Evolutionary conservation across 1,140 invertebrate species (phyloP).

Genomic region (Bombus sylvicola): DNA sequence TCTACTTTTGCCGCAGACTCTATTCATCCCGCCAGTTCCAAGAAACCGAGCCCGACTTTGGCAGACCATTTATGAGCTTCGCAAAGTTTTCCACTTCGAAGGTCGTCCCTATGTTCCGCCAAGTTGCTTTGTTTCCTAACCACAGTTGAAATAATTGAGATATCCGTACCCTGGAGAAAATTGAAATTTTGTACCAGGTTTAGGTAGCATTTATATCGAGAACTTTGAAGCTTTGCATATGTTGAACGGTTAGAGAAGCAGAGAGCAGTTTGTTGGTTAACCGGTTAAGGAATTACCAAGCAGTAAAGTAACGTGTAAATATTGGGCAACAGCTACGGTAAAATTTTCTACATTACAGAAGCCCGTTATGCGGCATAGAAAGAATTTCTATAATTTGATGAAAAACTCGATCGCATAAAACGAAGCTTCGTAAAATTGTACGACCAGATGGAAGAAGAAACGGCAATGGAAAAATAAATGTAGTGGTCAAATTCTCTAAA

Average conservation of each 20-base stretch:
- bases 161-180: neutral
- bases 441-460: no score
- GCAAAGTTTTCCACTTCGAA: neutral
- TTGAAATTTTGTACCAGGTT: neutral
- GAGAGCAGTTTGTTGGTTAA: no score
- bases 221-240: neutral
- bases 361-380: no score
- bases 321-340: no score
- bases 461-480: neutral
- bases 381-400: no score
- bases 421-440: no score
- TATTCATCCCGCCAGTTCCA: constrained; percentile 12
- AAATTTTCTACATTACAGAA: no score
- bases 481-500: neutral
- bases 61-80: neutral
- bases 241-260: no score
- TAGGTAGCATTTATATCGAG: neutral
- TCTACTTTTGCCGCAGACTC: constrained; percentile 9
- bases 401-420: neutral
- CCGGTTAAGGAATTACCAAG: no score
- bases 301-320: no score
- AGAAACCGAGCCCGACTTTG: constrained; percentile 17
- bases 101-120: neutral
- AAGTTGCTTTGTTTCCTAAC: neutral
- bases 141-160: neutral